Base-by-base conservation (phyloP, 1,140 invertebrate genomes). In the Ceratitis capitata region DNA sequence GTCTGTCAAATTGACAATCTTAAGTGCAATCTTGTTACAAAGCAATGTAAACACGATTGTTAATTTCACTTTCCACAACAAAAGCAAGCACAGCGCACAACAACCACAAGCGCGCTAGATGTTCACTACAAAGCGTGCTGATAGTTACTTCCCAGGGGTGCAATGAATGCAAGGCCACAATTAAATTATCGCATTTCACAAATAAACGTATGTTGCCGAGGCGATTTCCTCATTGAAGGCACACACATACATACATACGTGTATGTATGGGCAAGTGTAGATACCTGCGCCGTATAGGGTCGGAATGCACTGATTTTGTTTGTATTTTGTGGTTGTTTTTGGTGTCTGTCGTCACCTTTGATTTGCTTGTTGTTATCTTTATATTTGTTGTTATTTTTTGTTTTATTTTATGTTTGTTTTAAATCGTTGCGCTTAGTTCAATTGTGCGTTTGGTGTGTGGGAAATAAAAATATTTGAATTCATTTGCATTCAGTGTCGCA, bases 21-120 rank as follows among this genome's bases (percentile, higher is more conserved):
- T 91, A 91, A 91, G 90, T 91, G 90, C 91, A 91, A 91, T 91
- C 90, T 91, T 91, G 90, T 91, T 91, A 91, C 90, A 89, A 91
- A 91, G 89, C 90, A 91, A 91, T 91, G 90, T 91, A 91, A 91
- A 91, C 90, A 91, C 88, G 89, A 91, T 91, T 91, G 89, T 91
- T 89, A 91, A 89, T 91, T 91, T 78, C 42, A 78, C 69, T 78
- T 78, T 78, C 69, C 39, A 45, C 69, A 78, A 78, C 69, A 78
- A 78, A n/a, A 78, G 14, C 16, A 64, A 35, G 2, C 61, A n/a
- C 61, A 19, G 19, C 12, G 23, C 23, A 32, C 29, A 32, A 61
- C 7, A 29, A 26, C 14, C 32, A 29, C 39, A 35, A 39, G 45
- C 6, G 19, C n/a, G 2, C 5, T 26, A 2, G n/a, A 26, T 32